Conservation (phyloP, 2,888 invertebrate genomes). For the Polyommatus icarus region DNA sequence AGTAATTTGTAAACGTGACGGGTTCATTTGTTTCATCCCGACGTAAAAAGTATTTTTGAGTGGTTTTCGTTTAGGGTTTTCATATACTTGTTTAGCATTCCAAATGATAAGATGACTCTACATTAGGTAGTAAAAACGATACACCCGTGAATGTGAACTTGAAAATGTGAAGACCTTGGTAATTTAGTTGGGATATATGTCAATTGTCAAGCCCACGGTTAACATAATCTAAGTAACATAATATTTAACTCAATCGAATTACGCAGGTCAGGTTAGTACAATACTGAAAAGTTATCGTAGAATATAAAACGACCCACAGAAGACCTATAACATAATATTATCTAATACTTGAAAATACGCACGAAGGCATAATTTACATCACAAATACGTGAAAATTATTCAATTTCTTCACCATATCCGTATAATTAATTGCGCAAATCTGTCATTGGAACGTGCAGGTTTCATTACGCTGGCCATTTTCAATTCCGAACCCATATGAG, state of each 20-base stretch:
- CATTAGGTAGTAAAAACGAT: neutral
- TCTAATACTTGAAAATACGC: neutral
- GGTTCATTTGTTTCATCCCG: conserved; percentile 31
- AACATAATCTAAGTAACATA: too few relatives aligned
- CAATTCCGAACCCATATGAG: conserved; percentile 27
- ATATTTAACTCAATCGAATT: too few relatives aligned
- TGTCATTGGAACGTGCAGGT: conserved; percentile 29
- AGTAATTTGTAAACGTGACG: conserved; percentile 49
- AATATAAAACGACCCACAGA: too few relatives aligned
- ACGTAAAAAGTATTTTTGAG: conserved; percentile 10
- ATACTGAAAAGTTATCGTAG: too few relatives aligned
- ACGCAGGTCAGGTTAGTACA: too few relatives aligned
- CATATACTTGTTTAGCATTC: neutral
- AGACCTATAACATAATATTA: neutral
- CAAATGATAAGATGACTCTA: neutral
- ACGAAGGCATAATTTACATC: neutral
- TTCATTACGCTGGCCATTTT: conserved; percentile 31
- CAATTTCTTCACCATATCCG: conserved; percentile 20
- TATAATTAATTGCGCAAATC: conserved; percentile 30
- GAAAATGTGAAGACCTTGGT: too few relatives aligned
- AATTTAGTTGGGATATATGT: too few relatives aligned
- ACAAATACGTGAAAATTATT: conserved; percentile 17
- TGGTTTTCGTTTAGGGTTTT: neutral
- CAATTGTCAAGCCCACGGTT: too few relatives aligned
- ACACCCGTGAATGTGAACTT: too few relatives aligned